Evolutionary conservation across 1,140 invertebrate genomes (phyloP).

Genomic region (Cotesia chilonis): DNA sequence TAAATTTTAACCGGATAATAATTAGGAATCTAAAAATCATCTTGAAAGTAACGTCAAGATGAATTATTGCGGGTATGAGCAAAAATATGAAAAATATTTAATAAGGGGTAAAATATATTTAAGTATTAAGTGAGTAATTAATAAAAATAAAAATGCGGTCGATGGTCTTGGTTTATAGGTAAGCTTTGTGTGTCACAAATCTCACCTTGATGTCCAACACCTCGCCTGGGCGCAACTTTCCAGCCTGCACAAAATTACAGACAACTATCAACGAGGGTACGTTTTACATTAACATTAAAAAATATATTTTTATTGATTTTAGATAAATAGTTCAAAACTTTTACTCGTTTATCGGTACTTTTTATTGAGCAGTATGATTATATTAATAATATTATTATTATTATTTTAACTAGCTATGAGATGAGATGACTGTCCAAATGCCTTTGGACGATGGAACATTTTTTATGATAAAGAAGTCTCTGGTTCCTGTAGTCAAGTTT

Average conservation of each 20-base stretch:
- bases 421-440: too few relatives aligned
- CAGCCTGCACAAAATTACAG: constrained; percentile 69
- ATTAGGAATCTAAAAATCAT: too few relatives aligned
- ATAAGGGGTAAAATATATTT: neutral
- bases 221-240: constrained; percentile 81
- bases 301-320: too few relatives aligned
- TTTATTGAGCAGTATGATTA: constrained; percentile 8
- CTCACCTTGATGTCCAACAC: constrained; percentile 81
- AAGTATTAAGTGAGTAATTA: neutral
- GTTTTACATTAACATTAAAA: too few relatives aligned
- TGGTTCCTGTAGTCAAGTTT: too few relatives aligned
- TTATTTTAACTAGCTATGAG: neutral
- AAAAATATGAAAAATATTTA: neutral
- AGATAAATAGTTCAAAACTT: too few relatives aligned
- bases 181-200: constrained; percentile 75
- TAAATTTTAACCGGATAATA: too few relatives aligned
- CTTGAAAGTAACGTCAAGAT: too few relatives aligned
- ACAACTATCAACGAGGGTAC: constrained; percentile 50
- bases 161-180: constrained; percentile 57
- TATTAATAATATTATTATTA: neutral
- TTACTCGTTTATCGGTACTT: too few relatives aligned
- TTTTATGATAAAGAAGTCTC: too few relatives aligned
- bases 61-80: too few relatives aligned
- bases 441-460: too few relatives aligned
- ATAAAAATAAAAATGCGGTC: constrained; percentile 9